Conservation (phyloP, 1,140 invertebrate species). For the Hylaeus volcanicus region DNA sequence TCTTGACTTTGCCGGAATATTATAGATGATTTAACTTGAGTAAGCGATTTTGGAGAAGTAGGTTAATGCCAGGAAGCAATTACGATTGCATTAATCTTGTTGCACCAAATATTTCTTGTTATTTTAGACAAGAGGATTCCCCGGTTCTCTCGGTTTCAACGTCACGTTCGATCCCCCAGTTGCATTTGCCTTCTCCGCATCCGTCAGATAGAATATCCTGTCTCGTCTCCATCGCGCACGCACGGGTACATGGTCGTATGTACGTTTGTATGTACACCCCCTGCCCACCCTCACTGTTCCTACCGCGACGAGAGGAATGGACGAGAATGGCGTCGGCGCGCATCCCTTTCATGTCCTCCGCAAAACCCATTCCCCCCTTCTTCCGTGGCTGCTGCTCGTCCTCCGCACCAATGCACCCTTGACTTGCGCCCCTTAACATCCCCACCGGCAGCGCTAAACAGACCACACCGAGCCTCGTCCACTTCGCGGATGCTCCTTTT, state of each 20-base stretch:
- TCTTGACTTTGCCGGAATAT: too few relatives aligned
- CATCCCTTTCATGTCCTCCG: slow-evolving; percentile 73
- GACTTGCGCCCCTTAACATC: slow-evolving; percentile 62
- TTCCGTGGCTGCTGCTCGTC: slow-evolving; percentile 50
- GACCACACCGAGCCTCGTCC: slow-evolving; percentile 45
- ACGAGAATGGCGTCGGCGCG: slow-evolving; percentile 67
- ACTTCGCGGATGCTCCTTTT: slow-evolving; percentile 53
- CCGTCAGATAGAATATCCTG: slow-evolving; percentile 52
- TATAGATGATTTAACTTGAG: too few relatives aligned
- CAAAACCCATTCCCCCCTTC: slow-evolving; percentile 61
- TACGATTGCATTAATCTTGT: background rate
- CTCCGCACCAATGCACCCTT: slow-evolving; percentile 61
- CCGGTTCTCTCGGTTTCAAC: slow-evolving; percentile 23
- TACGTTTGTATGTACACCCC: slow-evolving; percentile 17
- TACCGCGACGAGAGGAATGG: slow-evolving; percentile 56
- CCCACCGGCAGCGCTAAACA: slow-evolving; percentile 50
- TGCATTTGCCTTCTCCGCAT: slow-evolving; percentile 36
- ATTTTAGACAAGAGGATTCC: background rate
- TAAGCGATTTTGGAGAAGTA: background rate
- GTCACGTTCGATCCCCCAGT: slow-evolving; percentile 35
- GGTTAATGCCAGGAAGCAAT: background rate
- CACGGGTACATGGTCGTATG: slow-evolving; percentile 22
- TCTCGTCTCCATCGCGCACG: slow-evolving; percentile 48
- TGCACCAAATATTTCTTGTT: background rate
- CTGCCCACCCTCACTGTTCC: slow-evolving; percentile 50